phyloP scores from a whole-genome alignment of 2,113 vertebrate species.

The human region DNA sequence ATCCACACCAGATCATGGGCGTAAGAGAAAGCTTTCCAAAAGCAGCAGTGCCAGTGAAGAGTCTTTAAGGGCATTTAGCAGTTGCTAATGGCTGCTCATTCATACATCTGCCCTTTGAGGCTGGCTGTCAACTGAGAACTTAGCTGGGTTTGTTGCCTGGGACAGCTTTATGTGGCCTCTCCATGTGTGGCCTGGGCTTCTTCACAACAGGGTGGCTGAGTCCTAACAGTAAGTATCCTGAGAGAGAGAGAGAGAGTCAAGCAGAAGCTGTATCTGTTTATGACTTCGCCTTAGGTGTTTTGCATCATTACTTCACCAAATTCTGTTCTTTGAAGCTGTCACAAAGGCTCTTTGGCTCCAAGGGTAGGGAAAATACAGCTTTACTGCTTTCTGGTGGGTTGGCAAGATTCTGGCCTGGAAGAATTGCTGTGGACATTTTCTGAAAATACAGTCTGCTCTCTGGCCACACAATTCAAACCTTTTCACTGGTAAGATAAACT shows the following conservation, averaged over 20 bases:
- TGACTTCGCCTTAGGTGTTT: not conserved
- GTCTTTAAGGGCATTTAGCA: not conserved
- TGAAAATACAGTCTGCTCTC: not conserved
- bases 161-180: not conserved
- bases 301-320: not conserved
- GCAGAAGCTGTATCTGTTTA: not conserved
- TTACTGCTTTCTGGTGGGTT: not conserved
- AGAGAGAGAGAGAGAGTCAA: not conserved
- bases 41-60: not conserved
- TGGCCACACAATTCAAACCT: not conserved
- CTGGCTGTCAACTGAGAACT: not conserved
- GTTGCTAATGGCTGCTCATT: not conserved
- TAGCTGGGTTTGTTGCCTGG: not conserved
- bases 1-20: no score
- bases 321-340: not conserved
- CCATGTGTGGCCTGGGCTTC: not conserved
- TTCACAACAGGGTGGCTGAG: not conserved
- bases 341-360: not conserved
- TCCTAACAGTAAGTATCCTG: not conserved
- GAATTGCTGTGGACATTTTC: not conserved
- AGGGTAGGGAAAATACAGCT: not conserved
- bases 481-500: not conserved
- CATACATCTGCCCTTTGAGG: not conserved
- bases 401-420: not conserved
- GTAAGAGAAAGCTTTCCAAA: not conserved